Conservation (phyloP, 2,888 invertebrate genomes). For the Drosophila vallismaia region DNA sequence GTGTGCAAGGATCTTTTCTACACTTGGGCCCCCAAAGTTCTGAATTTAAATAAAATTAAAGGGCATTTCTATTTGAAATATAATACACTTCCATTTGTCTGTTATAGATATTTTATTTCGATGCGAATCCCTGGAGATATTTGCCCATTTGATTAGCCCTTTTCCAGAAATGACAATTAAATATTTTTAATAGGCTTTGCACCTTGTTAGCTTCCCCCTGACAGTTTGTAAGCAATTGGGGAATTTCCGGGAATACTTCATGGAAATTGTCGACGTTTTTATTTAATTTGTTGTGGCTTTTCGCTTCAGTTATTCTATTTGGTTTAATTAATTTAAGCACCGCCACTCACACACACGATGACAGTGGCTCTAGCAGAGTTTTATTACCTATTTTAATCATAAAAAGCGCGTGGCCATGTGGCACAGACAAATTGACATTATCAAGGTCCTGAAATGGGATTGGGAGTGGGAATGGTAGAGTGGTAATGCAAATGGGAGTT, state of each 20-base stretch:
- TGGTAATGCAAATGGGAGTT: neutral
- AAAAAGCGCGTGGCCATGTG: slow-evolving; percentile 63
- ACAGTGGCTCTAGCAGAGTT: slow-evolving; percentile 31
- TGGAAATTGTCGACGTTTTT: slow-evolving; percentile 59
- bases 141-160: neutral
- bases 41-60: neutral
- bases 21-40: neutral
- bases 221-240: slow-evolving; percentile 12
- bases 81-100: neutral
- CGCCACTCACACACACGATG: slow-evolving; percentile 14
- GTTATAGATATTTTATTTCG: neutral
- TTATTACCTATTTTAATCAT: slow-evolving; percentile 68
- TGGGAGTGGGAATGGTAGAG: neutral
- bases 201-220: slow-evolving; percentile 2
- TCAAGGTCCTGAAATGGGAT: slow-evolving; percentile 20
- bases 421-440: slow-evolving; percentile 56
- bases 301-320: slow-evolving; percentile 46
- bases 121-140: neutral
- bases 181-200: neutral
- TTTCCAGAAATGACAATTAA: slow-evolving; percentile 8
- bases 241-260: slow-evolving; percentile 50
- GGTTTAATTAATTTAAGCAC: slow-evolving; percentile 71
- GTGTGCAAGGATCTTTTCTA: neutral
- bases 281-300: slow-evolving; percentile 65
- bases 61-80: neutral